Evolutionary conservation across 2,888 invertebrate genomes (phyloP), one percentile per base, ranked within the genome.

Genomic region (Mesorhabditis sp.): DNA sequence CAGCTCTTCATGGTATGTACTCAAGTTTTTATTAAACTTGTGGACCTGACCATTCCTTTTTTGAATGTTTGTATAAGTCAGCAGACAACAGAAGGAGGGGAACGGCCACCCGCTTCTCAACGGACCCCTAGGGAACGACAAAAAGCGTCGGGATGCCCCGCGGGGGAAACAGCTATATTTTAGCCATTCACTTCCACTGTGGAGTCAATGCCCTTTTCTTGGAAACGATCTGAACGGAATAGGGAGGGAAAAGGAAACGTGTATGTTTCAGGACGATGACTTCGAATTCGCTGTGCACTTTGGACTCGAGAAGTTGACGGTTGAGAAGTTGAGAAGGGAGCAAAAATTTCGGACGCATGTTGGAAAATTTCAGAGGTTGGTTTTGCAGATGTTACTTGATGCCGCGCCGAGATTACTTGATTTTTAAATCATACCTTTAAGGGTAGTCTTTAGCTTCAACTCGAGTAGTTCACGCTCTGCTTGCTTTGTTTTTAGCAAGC

Each of bases 281-380:
- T 73, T 79, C 5, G 78, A 83, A 70, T 77, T 83, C 71, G 80
- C 82, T 5, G 70, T 72, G 45, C 76, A 80, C 72, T 83, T 83
- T 72, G 82, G 80, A 15, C 70, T 83, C 41, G 80, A 75, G 41
- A 77, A 78, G 41, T n/a, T 74, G 65, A 74, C 79, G 61, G 83
- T 83, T 70, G 76, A 74, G 43, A 77, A 78, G 66, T 64, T 83
- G 62, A 74, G 76, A 65, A 70, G 73, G 63, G 77, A 77, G 42
- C 77, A 77, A 64, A 69, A 71, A 61, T 77, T 77, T 63, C 68
- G 71, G 68, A 62, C 63, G n/a, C 63, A 62, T 28, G 63, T 62
- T 28, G 63, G 63, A 2, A 62, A 62, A 28, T 62, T 62, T 28
- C 63, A 62, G 63, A 62, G 63, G 63, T 50, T 28, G 28, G 28